Base-by-base conservation (phyloP, 1,140 invertebrate species). In the Araneus ventricosus region DNA sequence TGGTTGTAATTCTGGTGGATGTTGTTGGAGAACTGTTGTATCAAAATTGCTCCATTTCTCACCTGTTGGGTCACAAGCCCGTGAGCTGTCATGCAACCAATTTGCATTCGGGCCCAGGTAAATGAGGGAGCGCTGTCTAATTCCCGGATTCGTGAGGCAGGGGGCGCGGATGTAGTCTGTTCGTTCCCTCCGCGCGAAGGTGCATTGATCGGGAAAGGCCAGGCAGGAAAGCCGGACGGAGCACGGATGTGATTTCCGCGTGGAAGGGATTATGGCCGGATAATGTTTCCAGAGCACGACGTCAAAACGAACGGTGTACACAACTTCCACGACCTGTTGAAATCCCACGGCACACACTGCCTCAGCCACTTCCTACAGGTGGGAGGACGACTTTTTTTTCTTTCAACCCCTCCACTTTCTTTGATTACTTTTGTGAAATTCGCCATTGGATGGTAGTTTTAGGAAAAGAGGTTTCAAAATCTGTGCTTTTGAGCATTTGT, bases 211-310 rank as follows among this genome's bases (percentile, higher is more conserved):
- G 87, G 87, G 63, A 67, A 67, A 67, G 27, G 63, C n/a, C 27
- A 67, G 27, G 63, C 27, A 67, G 27, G 63, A 67, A 67, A 27
- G 61, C 37, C 87, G 87, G 63, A n/a, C 37, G 87, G 24, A 37
- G 87, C 30, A 41, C 63, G 63, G 61, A 63, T 67, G 63, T 67
- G 37, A 52, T 70, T 39, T 39, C 67, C 61, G 39, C 67, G 61
- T 41, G 67, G 24, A 30, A 61, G 37, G 90, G 90, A 86, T 57
- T 85, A 87, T 93, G 91, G 84, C 91, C 91, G 91, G 91, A 88
- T 88, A 88, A 93, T 93, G 91, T 93, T 93, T 88, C 91, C 91
- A 67, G 91, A 93, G 85, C 91, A 93, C 85, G 91, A 93, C 91
- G 91, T 93, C 61, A 63, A 45, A 24, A 30, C 88, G 39, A 90